A percentile compares a stretch with the other conserved stretches of the same genome.
Evolutionary conservation across 2,113 vertebrate species (phyloP).

Genomic region (Datnioides undecimradiatus): DNA sequence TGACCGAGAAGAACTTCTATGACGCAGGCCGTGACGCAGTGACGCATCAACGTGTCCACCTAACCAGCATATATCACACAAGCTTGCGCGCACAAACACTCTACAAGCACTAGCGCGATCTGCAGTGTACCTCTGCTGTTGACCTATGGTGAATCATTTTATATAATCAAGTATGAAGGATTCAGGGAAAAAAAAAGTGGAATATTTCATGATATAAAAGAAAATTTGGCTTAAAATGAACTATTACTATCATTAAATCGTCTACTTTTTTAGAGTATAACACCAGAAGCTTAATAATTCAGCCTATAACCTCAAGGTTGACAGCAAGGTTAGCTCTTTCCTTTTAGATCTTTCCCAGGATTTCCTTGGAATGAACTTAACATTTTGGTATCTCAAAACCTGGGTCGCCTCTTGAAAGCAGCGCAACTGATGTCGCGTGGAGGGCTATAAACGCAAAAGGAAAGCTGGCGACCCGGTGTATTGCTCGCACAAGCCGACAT

Average conservation of each 20-base stretch:
- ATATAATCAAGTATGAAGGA: slow-evolving; percentile 68
- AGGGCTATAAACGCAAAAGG: slow-evolving; percentile 29
- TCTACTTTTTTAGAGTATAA: slow-evolving; percentile 31
- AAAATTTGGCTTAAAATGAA: slow-evolving; percentile 47
- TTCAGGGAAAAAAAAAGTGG: slow-evolving; percentile 56
- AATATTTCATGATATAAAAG: slow-evolving; percentile 51
- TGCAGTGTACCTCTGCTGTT: slow-evolving; percentile 41
- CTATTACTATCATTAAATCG: slow-evolving; percentile 7
- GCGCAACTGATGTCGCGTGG: slow-evolving; percentile 3
- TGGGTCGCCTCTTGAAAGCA: slow-evolving; percentile 31
- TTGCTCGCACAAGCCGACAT: slow-evolving; percentile 55
- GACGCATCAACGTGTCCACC: slow-evolving; percentile 2
- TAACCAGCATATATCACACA: slow-evolving; percentile 37
- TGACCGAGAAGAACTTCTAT: slow-evolving; percentile 33
- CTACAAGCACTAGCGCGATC: slow-evolving; percentile 49
- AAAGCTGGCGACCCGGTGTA: slow-evolving; percentile 50
- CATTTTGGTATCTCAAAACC: slow-evolving; percentile 41
- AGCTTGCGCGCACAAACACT: slow-evolving; percentile 30
- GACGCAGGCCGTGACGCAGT: slow-evolving; percentile 22
- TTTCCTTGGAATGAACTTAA: slow-evolving; percentile 48
- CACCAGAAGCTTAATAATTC: slow-evolving; percentile 7
- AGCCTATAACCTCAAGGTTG: slow-evolving; percentile 25
- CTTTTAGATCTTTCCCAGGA: background rate
- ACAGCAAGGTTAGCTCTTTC: slow-evolving; percentile 4
- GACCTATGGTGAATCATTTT: slow-evolving; percentile 44